Base-by-base conservation (phyloP, 2,888 invertebrate genomes). In the Seladonia tumulorum region DNA sequence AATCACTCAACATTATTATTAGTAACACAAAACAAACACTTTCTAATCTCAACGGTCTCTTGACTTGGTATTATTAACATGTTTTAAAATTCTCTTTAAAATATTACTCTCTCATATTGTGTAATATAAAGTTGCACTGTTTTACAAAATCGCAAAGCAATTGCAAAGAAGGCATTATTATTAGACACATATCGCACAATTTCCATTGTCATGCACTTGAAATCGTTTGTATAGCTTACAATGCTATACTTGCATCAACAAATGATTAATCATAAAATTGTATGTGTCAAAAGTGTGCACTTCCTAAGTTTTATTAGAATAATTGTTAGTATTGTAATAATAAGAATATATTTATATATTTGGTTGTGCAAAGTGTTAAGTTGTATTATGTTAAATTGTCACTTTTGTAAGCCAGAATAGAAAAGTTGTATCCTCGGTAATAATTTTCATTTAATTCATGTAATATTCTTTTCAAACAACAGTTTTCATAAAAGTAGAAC, bases 1-100 rank as follows among this genome's bases (percentile, higher is more conserved):
- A 94, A 95, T 94, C 94, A 94, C 94, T 94, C 90, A 94, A 94
- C 91, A 94, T 88, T 93, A 93, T 93, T 90, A 94, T 94, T 94
- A 94, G 94, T 94, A 93, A 93, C 92, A 94, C 90, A 91, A 89
- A 92, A 93, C 91, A 88, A 90, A 91, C 88, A 92, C 88, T 91
- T 86, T 87, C 83, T 84, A 82, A 88, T 87, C 70, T 87, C 81
- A 86, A 83, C 25, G 82, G 74, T 70, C 84, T 57, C 39, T 81
- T 78, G n/a, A 81, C 83, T 85, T 77, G 53, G 47, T 79, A 79
- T 78, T 84, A 73, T 79, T 87, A 76, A 53, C 70, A 85, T 72
- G 45, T 84, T 57, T 88, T 83, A 87, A 76, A 81, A 73, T 60
- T 72, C 57, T 35, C 57, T 81, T 76, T 47, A 45, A 66, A 82